phyloP scores from a whole-genome alignment of 2,888 invertebrate genomes.

The Flexamia atlantica region DNA sequence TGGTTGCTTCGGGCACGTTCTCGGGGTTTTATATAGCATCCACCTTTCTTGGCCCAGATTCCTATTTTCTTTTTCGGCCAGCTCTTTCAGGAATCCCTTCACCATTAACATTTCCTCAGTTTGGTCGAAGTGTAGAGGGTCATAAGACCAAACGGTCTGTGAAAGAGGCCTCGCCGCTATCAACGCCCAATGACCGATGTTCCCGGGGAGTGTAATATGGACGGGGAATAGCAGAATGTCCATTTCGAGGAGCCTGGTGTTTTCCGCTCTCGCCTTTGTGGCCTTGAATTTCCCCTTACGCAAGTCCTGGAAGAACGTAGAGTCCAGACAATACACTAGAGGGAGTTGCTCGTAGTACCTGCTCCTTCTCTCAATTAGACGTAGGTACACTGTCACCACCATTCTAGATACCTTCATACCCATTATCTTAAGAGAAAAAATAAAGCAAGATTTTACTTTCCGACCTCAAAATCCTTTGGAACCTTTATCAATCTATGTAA shows the following conservation, averaged over 20 bases:
- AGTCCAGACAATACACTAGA: neutral
- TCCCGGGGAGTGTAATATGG: neutral
- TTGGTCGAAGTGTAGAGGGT: neutral
- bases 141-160: neutral
- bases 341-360: neutral
- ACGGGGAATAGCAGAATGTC: neutral
- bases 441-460: no score
- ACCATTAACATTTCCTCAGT: neutral
- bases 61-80: neutral
- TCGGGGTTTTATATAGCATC: neutral
- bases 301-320: slow-evolving; percentile 20
- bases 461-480: no score
- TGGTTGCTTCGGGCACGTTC: neutral
- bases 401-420: no score
- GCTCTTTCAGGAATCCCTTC: neutral
- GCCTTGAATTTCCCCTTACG: neutral
- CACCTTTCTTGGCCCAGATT: neutral
- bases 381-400: no score
- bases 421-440: no score
- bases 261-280: neutral
- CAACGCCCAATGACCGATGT: neutral
- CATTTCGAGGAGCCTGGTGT: neutral
- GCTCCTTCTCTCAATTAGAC: slow-evolving; percentile 2
- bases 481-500: no score
- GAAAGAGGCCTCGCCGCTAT: neutral